Evolutionary conservation across 1,140 invertebrate species (phyloP).

Genomic region (Diorhabda carinulata): DNA sequence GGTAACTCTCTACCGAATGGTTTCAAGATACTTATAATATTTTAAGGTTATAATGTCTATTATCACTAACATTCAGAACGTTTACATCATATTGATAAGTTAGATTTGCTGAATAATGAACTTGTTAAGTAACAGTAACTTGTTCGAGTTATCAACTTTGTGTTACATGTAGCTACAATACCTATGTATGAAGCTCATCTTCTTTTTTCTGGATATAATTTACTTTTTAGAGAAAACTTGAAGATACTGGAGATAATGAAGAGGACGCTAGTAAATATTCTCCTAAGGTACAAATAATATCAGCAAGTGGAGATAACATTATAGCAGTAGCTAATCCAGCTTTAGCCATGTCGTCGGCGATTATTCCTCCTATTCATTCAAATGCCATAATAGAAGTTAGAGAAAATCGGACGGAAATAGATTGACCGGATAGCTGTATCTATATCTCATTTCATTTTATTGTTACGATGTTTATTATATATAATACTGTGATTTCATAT

Average conservation of each 20-base stretch:
- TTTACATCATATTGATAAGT: no score
- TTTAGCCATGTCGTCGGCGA: constrained; percentile 56
- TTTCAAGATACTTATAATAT: no score
- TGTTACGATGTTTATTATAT: not conserved
- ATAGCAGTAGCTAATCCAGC: constrained; percentile 85
- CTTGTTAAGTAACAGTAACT: no score
- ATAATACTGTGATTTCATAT: constrained; percentile 26
- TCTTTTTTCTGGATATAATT: no score
- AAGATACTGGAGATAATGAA: constrained; percentile 51
- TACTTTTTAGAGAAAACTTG: constrained; percentile 41
- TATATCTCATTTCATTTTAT: constrained; percentile 2
- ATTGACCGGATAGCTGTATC: constrained; percentile 11
- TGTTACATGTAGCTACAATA: no score
- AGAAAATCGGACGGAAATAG: constrained; percentile 22
- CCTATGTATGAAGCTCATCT: no score
- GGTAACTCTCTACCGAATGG: no score
- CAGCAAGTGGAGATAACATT: constrained; percentile 77
- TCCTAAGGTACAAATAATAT: constrained; percentile 69
- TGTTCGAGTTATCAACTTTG: no score
- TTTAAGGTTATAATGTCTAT: no score
- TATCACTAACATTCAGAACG: no score
- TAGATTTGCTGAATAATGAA: no score
- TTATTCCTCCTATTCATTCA: constrained; percentile 33
- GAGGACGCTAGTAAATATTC: constrained; percentile 52
- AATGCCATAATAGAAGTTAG: constrained; percentile 27